Conservation (phyloP, 2,797 vertebrate genomes). For the Macropodus opercularis region DNA sequence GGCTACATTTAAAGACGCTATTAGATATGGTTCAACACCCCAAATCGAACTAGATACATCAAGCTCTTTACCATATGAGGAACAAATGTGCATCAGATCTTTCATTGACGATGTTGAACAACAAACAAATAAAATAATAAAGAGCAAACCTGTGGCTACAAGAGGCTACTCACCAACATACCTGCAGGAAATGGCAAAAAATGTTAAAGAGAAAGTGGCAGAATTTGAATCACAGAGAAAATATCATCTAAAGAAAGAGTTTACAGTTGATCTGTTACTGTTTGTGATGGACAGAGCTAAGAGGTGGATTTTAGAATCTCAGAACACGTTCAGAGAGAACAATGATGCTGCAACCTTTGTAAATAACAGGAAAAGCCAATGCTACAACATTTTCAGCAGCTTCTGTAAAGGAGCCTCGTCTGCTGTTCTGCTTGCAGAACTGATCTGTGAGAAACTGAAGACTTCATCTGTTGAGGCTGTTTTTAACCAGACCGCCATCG, state of each 20-base stretch:
- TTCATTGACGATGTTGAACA: background rate
- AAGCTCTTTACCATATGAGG: background rate
- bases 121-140: fast-evolving
- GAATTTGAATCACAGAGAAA: conserved; percentile 6
- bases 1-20: too few species aligned
- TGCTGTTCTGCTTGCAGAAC: conserved; percentile 45
- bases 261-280: conserved; percentile 48
- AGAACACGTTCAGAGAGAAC: background rate
- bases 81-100: background rate
- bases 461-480: conserved; percentile 22
- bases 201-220: background rate
- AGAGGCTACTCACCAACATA: conserved; percentile 33
- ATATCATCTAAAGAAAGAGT: conserved; percentile 40
- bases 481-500: conserved; percentile 35
- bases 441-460: conserved; percentile 48
- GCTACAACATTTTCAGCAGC: conserved; percentile 41
- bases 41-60: too few species aligned
- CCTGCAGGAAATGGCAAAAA: conserved; percentile 26
- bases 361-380: too few species aligned
- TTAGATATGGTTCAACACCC: too few species aligned
- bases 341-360: conserved; percentile 19
- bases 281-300: conserved; percentile 17
- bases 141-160: conserved; percentile 28
- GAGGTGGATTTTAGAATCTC: conserved; percentile 15
- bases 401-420: conserved; percentile 47